Evolutionary conservation across 2,797 vertebrate species (phyloP), one percentile per base, ranked within the genome.

Genomic region (Schizopygopsis malacanthus): DNA sequence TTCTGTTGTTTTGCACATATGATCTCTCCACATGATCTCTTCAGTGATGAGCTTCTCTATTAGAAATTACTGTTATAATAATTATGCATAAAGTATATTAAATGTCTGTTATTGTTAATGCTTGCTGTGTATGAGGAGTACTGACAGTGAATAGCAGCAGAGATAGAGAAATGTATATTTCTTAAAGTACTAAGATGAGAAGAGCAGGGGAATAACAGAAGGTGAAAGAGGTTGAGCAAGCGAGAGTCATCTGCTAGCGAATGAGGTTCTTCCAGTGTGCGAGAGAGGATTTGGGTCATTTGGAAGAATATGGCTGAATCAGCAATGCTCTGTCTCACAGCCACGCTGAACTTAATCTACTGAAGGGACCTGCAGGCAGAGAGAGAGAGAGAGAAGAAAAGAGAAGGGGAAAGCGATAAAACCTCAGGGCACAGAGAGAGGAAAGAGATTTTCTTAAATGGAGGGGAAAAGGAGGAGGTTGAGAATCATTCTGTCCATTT

Each of bases 241-340:
- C 71, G 67, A 81, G 84, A 96, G 96, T 95, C 91, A 96, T 97
- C 96, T 96, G 95, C 37, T 86, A 80, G 88, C 81, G 89, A 95
- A 93, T 95, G 96, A 96, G 96, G 96, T 97, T 97, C 96, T 96
- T 96, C 93, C 93, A 92, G 92, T 95, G 92, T 95, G 95, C 95
- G 95, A 89, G 86, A 69, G 79, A 94, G 96, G 96, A 98, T 97
- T 96, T 96, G 95, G 97, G 97, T 97, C 97, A 96, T 96, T 97
- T 96, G 95, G 95, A 97, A 96, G 95, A 97, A 95, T 92, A 92
- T 85, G 88, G 97, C 97, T 98, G 97, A 99, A 94, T 97, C 97
- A 96, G 96, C 95, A 91, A 92, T 91, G 90, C 91, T 89, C 90
- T 90, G 84, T 75, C 93, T 92, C 88, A 87, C 93, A 39, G 63